A percentile compares a stretch with the other conserved stretches of the same genome.
These are phyloP conservation scores for Baryphthengus martii DNA, from an alignment of 2,113 vertebrate species.

Conservation along the genomic window DNA sequence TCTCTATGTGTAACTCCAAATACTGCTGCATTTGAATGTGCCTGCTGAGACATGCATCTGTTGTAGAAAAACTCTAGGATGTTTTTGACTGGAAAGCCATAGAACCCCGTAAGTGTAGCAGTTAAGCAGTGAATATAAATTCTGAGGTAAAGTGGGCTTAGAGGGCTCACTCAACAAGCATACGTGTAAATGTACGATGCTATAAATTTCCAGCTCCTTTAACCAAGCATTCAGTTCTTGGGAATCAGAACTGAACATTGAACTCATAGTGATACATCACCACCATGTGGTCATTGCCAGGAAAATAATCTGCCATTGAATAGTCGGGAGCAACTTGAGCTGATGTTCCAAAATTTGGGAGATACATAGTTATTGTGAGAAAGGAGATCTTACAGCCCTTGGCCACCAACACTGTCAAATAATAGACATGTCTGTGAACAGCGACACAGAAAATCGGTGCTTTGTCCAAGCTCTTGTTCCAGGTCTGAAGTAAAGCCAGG, in stretches of 20 bases:
- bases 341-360: background rate
- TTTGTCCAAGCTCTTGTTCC: background rate
- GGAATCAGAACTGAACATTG: background rate
- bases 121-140: background rate
- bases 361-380: background rate
- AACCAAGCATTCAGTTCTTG: background rate
- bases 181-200: background rate
- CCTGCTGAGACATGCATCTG: background rate
- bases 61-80: background rate
- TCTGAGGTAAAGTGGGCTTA: background rate
- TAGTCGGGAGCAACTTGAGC: background rate
- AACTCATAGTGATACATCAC: constrained; percentile 10
- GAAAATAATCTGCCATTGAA: background rate
- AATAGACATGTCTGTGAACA: background rate
- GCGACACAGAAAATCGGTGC: background rate
- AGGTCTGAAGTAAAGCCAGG: background rate
- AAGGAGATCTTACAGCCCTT: background rate
- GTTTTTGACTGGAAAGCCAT: background rate
- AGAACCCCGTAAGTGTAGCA: background rate
- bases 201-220: background rate
- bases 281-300: constrained; percentile 46
- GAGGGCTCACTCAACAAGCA: background rate
- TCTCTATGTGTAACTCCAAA: background rate
- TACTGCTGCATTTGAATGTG: background rate
- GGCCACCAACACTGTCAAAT: background rate